Conservation (phyloP, 2,113 vertebrate species). For the Phalacrocorax pelagicus region DNA sequence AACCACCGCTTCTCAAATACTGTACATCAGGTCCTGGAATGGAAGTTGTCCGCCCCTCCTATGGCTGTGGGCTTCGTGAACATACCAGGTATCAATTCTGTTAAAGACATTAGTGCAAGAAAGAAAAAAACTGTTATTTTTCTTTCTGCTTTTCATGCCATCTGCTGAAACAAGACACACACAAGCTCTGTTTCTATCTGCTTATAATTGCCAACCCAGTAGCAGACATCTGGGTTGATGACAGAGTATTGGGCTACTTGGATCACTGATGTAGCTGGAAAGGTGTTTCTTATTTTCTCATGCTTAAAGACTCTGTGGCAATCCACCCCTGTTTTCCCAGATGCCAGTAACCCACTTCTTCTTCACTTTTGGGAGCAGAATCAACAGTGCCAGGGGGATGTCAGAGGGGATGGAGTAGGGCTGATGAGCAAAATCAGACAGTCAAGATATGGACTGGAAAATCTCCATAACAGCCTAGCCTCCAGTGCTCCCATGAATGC, state of each 20-base stretch:
- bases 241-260: not conserved
- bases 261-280: not conserved
- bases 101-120: not conserved
- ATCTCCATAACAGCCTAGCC: not conserved
- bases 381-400: not conserved
- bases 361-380: not conserved
- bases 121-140: not conserved
- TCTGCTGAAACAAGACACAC: not conserved
- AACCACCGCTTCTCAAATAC: not conserved
- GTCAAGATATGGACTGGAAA: not conserved
- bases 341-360: not conserved
- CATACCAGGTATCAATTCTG: not conserved
- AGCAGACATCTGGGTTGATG: not conserved
- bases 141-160: not conserved
- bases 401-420: not conserved
- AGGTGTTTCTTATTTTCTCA: not conserved
- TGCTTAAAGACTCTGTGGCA: not conserved
- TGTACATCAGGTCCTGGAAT: not conserved
- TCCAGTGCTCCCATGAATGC: not conserved
- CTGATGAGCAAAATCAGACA: not conserved
- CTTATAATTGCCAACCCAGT: not conserved
- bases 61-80: rapidly evolving
- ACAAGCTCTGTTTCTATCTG: not conserved
- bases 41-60: not conserved
- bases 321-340: not conserved